Percentiles rank a stretch among this genome's conserved stretches.
Evolutionary conservation across 2,797 vertebrate genomes (phyloP).

Genomic region (Fistularia commersonii): DNA sequence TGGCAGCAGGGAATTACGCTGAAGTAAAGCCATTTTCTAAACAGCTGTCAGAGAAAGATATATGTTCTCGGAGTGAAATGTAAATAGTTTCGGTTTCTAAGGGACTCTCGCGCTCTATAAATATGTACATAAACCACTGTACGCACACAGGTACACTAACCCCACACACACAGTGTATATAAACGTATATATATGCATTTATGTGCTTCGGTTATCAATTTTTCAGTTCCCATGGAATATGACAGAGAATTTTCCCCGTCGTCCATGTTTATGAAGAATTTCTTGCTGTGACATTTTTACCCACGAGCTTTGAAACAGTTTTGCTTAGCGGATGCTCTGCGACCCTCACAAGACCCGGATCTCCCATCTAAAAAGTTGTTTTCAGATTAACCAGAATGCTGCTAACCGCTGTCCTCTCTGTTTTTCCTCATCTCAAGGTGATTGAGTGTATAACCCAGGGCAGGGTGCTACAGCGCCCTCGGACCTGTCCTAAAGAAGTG

Average conservation of each 20-base stretch:
- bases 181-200: no score
- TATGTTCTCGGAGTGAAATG: background rate
- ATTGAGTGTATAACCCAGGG: conserved; percentile 99
- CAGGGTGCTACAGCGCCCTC: conserved; percentile 92
- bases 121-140: no score
- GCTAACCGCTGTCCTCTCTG: no score
- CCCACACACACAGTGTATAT: no score
- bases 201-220: background rate
- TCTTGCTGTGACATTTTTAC: conserved; percentile 43
- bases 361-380: background rate
- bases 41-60: conserved; percentile 9
- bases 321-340: conserved; percentile 18
- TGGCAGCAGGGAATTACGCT: conserved; percentile 15
- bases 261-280: conserved; percentile 32
- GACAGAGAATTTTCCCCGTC: background rate
- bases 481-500: conserved; percentile 94
- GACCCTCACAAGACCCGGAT: conserved; percentile 17
- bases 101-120: background rate
- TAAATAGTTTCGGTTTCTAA: conserved; percentile 1
- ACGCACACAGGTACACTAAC: no score
- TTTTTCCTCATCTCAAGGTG: conserved; percentile 72
- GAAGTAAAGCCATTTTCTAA: conserved; percentile 19
- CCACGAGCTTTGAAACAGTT: conserved; percentile 14
- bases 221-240: background rate
- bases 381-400: conserved; percentile 6